Percentiles rank a stretch among this genome's conserved stretches.
Evolutionary conservation across 2,888 invertebrate species (phyloP).

Genomic region (Oscheius sp.): DNA sequence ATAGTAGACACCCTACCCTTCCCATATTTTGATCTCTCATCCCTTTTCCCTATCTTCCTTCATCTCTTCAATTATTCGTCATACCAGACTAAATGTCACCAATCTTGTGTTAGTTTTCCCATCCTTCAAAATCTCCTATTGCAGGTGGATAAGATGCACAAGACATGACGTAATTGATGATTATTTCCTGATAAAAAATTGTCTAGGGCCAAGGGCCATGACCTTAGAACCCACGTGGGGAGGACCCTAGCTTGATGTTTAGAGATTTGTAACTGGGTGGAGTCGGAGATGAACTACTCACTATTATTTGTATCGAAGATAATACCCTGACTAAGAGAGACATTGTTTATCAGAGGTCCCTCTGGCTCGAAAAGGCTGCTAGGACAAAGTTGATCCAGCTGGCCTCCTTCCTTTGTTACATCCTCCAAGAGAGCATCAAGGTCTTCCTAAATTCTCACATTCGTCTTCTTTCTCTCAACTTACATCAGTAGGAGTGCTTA

Average conservation of each 20-base stretch:
- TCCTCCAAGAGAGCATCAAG: slow-evolving; percentile 52
- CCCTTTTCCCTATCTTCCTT: no score
- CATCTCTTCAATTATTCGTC: neutral
- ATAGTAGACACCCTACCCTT: no score
- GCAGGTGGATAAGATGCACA: no score
- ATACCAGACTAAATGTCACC: no score
- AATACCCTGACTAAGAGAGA: slow-evolving; percentile 40
- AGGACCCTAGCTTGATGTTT: neutral
- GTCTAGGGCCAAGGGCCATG: no score
- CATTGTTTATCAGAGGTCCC: slow-evolving; percentile 42
- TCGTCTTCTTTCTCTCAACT: neutral
- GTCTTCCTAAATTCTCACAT: slow-evolving; percentile 40
- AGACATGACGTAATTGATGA: no score
- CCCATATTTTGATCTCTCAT: no score
- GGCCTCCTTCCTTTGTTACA: slow-evolving; percentile 44
- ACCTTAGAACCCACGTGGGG: no score
- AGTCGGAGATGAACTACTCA: slow-evolving; percentile 12
- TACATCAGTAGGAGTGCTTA: slow-evolving; percentile 36
- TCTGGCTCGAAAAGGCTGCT: slow-evolving; percentile 18
- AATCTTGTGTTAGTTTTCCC: no score
- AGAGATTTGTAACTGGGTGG: neutral
- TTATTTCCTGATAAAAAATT: no score
- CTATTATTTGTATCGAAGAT: slow-evolving; percentile 41
- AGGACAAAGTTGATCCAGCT: slow-evolving; percentile 38
- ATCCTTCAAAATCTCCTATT: no score